These are phyloP conservation scores for Dicentrarchus labrax DNA, from an alignment of 2,113 vertebrate genomes.

Conservation along the genomic window DNA sequence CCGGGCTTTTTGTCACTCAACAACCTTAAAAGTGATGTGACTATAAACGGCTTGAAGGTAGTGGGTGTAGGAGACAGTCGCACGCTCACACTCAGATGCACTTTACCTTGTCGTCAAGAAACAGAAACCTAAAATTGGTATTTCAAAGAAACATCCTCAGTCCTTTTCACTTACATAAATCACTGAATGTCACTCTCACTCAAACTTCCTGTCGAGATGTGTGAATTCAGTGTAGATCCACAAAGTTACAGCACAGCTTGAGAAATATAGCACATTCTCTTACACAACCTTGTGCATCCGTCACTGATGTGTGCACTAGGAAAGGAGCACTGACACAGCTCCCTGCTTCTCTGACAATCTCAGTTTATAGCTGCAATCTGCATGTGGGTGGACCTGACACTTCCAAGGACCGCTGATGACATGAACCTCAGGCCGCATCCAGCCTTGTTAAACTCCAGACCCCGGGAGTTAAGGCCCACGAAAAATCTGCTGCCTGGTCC, in stretches of 20 bases:
- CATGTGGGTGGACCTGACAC: slow-evolving; percentile 67
- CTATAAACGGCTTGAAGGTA: slow-evolving; percentile 50
- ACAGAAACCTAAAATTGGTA: slow-evolving; percentile 46
- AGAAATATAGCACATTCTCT: slow-evolving; percentile 17
- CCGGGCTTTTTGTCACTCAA: slow-evolving; percentile 37
- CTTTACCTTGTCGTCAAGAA: slow-evolving; percentile 52
- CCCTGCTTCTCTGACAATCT: slow-evolving; percentile 25
- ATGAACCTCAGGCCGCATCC: slow-evolving; percentile 19
- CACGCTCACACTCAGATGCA: slow-evolving; percentile 10
- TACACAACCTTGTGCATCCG: slow-evolving; percentile 23
- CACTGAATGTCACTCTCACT: slow-evolving; percentile 20
- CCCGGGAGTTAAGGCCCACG: slow-evolving; percentile 38
- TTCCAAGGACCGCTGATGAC: slow-evolving; percentile 39
- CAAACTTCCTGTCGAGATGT: slow-evolving; percentile 20
- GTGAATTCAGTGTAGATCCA: slow-evolving; percentile 9
- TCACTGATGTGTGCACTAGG: neutral
- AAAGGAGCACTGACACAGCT: slow-evolving; percentile 27
- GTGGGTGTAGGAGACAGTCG: slow-evolving; percentile 27
- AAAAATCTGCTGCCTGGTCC: slow-evolving; percentile 56
- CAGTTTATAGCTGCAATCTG: slow-evolving; percentile 46
- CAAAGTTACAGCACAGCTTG: slow-evolving; percentile 29
- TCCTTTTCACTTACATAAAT: slow-evolving; percentile 45
- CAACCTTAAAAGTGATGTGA: slow-evolving; percentile 32
- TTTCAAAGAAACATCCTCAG: slow-evolving; percentile 20
- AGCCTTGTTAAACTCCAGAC: slow-evolving; percentile 49